phyloP scores from a whole-genome alignment of 2,113 vertebrate species.

The Pionites leucogaster region DNA sequence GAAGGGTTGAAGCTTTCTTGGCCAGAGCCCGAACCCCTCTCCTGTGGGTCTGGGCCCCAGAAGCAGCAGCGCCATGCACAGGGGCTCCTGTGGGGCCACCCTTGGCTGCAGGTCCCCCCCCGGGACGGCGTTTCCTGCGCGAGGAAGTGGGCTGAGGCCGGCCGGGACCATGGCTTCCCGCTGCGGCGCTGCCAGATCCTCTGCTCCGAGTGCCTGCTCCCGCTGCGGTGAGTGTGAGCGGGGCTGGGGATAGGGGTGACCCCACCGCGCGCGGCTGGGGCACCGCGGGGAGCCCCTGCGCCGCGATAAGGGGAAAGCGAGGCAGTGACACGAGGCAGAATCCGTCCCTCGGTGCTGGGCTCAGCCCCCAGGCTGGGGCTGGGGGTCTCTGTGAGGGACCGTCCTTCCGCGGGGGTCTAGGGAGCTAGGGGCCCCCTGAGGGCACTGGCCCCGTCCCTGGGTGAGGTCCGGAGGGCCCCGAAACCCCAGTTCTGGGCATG shows the following conservation, averaged over 20 bases:
- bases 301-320: fast-evolving
- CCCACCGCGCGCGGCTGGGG: not conserved
- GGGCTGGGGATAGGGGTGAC: not conserved
- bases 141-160: slow-evolving; percentile 25
- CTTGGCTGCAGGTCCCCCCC: not conserved
- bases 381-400: not conserved
- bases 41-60: fast-evolving
- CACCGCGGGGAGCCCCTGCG: fast-evolving
- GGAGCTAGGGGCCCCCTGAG: not conserved
- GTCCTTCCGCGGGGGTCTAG: not conserved
- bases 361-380: not conserved
- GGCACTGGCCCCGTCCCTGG: not conserved
- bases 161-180: not conserved
- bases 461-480: not conserved
- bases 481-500: fast-evolving
- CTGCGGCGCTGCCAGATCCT: not conserved
- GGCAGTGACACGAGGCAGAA: not conserved
- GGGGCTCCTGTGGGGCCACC: not conserved
- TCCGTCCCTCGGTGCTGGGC: not conserved
- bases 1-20: not conserved
- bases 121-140: not conserved
- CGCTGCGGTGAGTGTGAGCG: not conserved
- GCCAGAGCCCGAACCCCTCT: not conserved
- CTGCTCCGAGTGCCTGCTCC: not conserved
- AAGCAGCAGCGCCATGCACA: not conserved